Evolutionary conservation across 1,140 invertebrate species (phyloP), one percentile per base, ranked within the genome.

Genomic region (Whitmania pigra): DNA sequence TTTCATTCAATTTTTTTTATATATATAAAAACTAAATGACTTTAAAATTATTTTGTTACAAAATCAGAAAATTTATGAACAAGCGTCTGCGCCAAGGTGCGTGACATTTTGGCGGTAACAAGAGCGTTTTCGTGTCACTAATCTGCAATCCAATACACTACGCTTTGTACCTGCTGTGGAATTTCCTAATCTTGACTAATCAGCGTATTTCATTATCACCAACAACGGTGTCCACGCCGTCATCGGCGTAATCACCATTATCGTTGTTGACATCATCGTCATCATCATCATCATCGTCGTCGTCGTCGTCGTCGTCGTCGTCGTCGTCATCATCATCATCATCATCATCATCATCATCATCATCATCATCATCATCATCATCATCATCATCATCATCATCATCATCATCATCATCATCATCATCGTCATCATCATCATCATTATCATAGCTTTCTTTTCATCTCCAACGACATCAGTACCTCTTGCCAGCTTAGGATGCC

Each of bases 281-380:
- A 36, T 36, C 31, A 36, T 36, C 31, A 36, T 36, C 31, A 36
- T 36, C 55, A 60, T 60, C 55, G 7, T 22, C 55, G 25, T 60
- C 55, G 25, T 22, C 55, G 7, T 60, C 55, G 7, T 60, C 55
- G 25, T 60, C 55, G 7, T 60, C 55, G 7, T 60, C 55, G 7
- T 60, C 25, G 7, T 60, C 55, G 7, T 60, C 55, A 60, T 60
- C 55, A 60, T 60, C 55, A 60, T 60, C 55, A 60, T 60, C 25
- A 60, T 60, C 55, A 60, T 60, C 55, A 60, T 60, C 55, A 60
- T 60, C 55, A 60, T 60, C 55, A 60, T 60, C 55, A 60, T 60
- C 55, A 7, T 60, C 55, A 7, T 27, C 55, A 7, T 60, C 55
- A 7, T 27, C 55, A 7, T 60, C 55, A n/a, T 27, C n/a, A 60